phyloP scores from a whole-genome alignment of 2,888 invertebrate genomes.

The Craniophora ligustri region DNA sequence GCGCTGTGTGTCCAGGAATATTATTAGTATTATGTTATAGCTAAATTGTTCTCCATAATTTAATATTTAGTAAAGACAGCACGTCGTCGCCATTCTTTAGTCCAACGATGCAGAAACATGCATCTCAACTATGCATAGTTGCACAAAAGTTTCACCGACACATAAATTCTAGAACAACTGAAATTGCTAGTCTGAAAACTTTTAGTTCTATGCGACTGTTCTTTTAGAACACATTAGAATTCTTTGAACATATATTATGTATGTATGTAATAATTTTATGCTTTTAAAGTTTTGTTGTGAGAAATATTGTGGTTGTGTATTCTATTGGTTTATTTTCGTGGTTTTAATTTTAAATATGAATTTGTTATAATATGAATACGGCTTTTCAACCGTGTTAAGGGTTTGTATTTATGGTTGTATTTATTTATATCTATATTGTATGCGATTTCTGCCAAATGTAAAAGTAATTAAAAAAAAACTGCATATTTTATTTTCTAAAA shows the following conservation, averaged over 20 bases:
- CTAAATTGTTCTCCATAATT: neutral
- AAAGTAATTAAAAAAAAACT: too few species aligned
- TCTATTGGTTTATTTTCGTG: conserved; percentile 22
- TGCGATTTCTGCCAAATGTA: too few species aligned
- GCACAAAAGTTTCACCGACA: conserved; percentile 35
- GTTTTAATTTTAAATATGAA: too few species aligned
- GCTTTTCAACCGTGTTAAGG: too few species aligned
- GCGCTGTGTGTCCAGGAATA: too few species aligned
- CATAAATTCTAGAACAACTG: conserved; percentile 46
- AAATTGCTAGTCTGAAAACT: conserved; percentile 49
- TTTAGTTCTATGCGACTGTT: conserved; percentile 30
- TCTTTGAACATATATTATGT: conserved; percentile 39
- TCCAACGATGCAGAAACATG: conserved; percentile 25
- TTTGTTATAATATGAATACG: too few species aligned
- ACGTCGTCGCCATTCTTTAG: conserved; percentile 13
- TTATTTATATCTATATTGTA: too few species aligned
- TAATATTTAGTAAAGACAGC: neutral
- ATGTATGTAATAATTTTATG: conserved; percentile 45
- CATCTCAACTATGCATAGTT: conserved; percentile 38
- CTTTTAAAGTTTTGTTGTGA: conserved; percentile 29
- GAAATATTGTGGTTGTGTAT: conserved; percentile 2
- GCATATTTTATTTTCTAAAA: too few species aligned
- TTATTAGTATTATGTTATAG: too few species aligned
- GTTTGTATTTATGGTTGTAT: too few species aligned
- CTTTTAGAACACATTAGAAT: conserved; percentile 51